Percentiles rank a stretch among this genome's conserved stretches.
These are phyloP conservation scores for Anguilla megastoma DNA, from an alignment of 2,797 vertebrate genomes.

Conservation along the genomic window DNA sequence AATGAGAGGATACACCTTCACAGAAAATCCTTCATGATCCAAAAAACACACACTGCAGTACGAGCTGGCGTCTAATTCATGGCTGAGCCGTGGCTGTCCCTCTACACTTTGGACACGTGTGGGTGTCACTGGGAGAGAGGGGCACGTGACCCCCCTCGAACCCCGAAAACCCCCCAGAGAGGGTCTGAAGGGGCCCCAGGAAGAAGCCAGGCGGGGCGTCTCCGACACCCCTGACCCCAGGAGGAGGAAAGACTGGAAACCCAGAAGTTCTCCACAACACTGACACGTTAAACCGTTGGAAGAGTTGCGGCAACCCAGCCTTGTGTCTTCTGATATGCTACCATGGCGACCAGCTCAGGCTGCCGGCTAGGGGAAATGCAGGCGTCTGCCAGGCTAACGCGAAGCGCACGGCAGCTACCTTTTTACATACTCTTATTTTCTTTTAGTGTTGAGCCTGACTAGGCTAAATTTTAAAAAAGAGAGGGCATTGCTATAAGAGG, in stretches of 20 bases:
- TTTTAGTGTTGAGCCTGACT: conserved; percentile 25
- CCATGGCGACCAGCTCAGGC: neutral
- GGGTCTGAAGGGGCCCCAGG: neutral
- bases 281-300: neutral
- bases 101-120: conserved; percentile 36
- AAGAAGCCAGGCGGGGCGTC: neutral
- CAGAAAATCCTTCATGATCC: conserved; percentile 55
- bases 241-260: neutral
- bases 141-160: too few species aligned
- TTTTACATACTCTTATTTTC: neutral
- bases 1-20: conserved; percentile 55
- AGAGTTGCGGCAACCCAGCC: neutral
- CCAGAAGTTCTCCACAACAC: neutral
- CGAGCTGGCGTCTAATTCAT: conserved; percentile 42
- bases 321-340: neutral
- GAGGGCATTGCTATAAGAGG: neutral
- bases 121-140: neutral
- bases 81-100: conserved; percentile 22
- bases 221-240: neutral
- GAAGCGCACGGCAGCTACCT: neutral
- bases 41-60: conserved; percentile 34
- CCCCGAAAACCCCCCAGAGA: neutral
- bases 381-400: neutral
- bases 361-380: neutral
- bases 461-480: conserved; percentile 8